A percentile compares a stretch with the other conserved stretches of the same genome.
Evolutionary conservation across 2,797 vertebrate genomes (phyloP).

Genomic region (Melanotaenia trifasciata): DNA sequence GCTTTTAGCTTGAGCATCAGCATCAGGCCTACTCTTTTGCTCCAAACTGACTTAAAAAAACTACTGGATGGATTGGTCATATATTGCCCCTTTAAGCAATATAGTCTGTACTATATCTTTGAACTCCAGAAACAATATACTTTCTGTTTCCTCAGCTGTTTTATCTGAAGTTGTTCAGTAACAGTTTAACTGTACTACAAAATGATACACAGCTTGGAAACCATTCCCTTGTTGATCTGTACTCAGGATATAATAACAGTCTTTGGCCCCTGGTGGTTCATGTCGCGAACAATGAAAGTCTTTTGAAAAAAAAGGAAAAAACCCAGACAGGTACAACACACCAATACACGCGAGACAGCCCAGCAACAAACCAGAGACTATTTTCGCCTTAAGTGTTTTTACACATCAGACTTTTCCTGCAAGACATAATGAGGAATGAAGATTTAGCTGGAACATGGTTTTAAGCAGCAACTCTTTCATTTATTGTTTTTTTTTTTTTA

Average conservation of each 20-base stretch:
- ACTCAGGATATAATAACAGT: conserved; percentile 46
- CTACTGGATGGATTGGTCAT: background rate
- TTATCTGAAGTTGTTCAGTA: conserved; percentile 33
- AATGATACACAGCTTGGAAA: conserved; percentile 53
- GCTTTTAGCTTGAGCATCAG: background rate
- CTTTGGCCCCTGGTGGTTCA: conserved; percentile 51
- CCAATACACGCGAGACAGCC: conserved; percentile 37
- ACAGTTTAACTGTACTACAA: conserved; percentile 42
- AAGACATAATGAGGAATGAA: conserved; percentile 3
- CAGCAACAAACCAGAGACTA: conserved; percentile 21
- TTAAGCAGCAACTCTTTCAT: conserved; percentile 22
- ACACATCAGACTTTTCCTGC: conserved; percentile 21
- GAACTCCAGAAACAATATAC: conserved; percentile 8
- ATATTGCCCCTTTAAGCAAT: background rate
- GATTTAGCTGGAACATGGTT: conserved; percentile 22
- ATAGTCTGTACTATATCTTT: background rate
- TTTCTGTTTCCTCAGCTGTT: conserved; percentile 16
- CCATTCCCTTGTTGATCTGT: conserved; percentile 37
- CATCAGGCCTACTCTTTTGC: background rate
- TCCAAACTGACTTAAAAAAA: background rate
- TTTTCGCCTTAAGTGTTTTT: conserved; percentile 24
- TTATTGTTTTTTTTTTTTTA: background rate
- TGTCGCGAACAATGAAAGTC: conserved; percentile 53
- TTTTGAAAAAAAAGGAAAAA: conserved; percentile 16
- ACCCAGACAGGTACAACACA: conserved; percentile 39